Base-by-base conservation (phyloP, 2,797 vertebrate species). In the Synanceia verrucosa region DNA sequence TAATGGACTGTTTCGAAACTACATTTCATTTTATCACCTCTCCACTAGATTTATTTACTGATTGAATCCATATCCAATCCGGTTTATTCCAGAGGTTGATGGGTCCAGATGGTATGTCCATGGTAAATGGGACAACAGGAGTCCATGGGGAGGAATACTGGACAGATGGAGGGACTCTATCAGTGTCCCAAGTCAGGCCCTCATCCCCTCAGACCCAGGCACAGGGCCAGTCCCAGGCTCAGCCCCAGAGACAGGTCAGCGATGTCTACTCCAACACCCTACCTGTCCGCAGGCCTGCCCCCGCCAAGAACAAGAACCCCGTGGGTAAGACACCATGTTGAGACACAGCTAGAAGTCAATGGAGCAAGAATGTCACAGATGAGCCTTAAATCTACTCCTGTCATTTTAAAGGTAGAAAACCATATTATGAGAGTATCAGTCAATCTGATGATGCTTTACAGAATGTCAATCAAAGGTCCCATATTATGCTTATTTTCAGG, bases 251-350 rank as follows among this genome's bases (percentile, higher is more conserved):
- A 93, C 98, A 98, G 92, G 95, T 98, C 94, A 98, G 95, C 55
- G 97, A 99, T 71, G 97, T 98, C 64, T 98, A 99, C 89, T 98
- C 97, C 90, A 99, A 99, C 85, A 99, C 98, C 2, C 96, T 99
- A 67, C 97, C 98, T 1, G 97, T 98, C 81, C 97, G 98, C 94
- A 96, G 97, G 94, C 97, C 96, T 0, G 96, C 96, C 70, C 86
- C 96, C 0, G 95, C 97, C 57, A 99, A 99, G 92, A 97, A 94
- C 94, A 99, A 97, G 94, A 96, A 93, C 81, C 91, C 92, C 10
- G 92, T 93, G 68, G 92, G 91, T 92, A 86, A 92, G 90, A 69
- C 53, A 55, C 73, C 78, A n/a, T n/a, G n/a, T n/a, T 21, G 1
- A 37, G 19, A 50, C 51, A 18, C 26, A 9, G 16, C 41, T 47